Conservation (phyloP, 2,113 vertebrate genomes). For the Orycteropus afer region DNA sequence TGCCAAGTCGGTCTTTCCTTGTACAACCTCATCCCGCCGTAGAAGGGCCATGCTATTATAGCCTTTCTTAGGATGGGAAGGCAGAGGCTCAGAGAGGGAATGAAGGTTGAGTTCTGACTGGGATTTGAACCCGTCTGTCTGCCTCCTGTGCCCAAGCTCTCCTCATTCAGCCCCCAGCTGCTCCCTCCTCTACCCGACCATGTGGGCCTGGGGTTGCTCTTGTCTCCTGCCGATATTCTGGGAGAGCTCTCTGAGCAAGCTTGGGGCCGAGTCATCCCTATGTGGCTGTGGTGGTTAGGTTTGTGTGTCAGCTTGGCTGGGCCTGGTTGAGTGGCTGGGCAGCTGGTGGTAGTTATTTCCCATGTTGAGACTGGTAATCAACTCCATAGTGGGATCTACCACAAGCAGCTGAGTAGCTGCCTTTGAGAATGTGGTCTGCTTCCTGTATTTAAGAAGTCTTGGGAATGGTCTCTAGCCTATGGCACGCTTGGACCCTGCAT, state of each 20-base stretch:
- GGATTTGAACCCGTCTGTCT: neutral
- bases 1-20: neutral
- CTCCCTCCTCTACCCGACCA: neutral
- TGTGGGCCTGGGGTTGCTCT: neutral
- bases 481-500: too few relatives aligned
- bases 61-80: neutral
- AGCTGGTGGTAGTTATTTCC: too few relatives aligned
- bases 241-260: neutral
- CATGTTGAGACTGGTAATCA: too few relatives aligned
- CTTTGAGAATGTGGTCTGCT: too few relatives aligned
- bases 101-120: neutral
- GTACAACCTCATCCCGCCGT: neutral
- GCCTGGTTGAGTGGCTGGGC: too few relatives aligned
- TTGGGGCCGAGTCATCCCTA: too few relatives aligned
- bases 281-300: too few relatives aligned
- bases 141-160: neutral
- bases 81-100: neutral
- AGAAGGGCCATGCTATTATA: neutral
- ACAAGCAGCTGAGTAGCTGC: too few relatives aligned
- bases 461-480: too few relatives aligned
- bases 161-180: neutral
- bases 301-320: too few relatives aligned
- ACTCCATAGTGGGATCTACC: too few relatives aligned
- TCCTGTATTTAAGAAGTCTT: too few relatives aligned
- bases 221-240: neutral